Percentiles rank a stretch among this genome's conserved stretches.
Conservation (phyloP, 2,888 invertebrate species). For the Plebejus argus region DNA sequence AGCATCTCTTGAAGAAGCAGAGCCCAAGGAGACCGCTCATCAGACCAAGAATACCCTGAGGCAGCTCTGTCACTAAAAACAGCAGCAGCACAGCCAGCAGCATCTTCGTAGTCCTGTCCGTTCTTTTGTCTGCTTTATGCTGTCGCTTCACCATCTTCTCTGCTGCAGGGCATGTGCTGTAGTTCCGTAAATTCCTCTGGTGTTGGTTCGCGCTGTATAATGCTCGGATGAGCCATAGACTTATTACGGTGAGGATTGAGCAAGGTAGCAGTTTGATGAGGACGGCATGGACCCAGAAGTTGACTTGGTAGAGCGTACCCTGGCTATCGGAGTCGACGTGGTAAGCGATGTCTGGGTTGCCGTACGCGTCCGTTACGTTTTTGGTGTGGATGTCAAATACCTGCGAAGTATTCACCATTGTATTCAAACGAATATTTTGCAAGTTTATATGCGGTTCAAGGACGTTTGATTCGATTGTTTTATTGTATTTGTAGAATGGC, state of each 20-base stretch:
- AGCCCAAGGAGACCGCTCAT: slow-evolving; percentile 84
- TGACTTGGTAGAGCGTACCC: slow-evolving; percentile 83
- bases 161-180: slow-evolving; percentile 79
- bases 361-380: slow-evolving; percentile 67
- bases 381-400: slow-evolving; percentile 76
- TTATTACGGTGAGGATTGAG: slow-evolving; percentile 87
- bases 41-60: slow-evolving; percentile 88
- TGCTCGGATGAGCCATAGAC: slow-evolving; percentile 85
- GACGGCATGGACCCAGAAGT: slow-evolving; percentile 91
- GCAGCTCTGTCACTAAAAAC: slow-evolving; percentile 94
- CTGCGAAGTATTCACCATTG: slow-evolving; percentile 51
- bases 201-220: slow-evolving; percentile 88
- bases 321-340: slow-evolving; percentile 79
- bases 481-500: not conserved
- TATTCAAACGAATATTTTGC: slow-evolving; percentile 41
- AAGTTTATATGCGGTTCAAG: slow-evolving; percentile 10
- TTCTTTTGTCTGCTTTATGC: slow-evolving; percentile 85
- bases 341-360: slow-evolving; percentile 61
- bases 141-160: slow-evolving; percentile 71
- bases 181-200: slow-evolving; percentile 85
- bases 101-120: slow-evolving; percentile 94
- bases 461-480: not conserved
- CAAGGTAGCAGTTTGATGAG: slow-evolving; percentile 91
- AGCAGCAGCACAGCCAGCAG: slow-evolving; percentile 91
- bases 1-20: slow-evolving; percentile 90